A percentile compares a stretch with the other conserved stretches of the same genome.
Evolutionary conservation across 2,113 vertebrate genomes (phyloP).

Genomic region (Poeciliopsis turrubarensis): DNA sequence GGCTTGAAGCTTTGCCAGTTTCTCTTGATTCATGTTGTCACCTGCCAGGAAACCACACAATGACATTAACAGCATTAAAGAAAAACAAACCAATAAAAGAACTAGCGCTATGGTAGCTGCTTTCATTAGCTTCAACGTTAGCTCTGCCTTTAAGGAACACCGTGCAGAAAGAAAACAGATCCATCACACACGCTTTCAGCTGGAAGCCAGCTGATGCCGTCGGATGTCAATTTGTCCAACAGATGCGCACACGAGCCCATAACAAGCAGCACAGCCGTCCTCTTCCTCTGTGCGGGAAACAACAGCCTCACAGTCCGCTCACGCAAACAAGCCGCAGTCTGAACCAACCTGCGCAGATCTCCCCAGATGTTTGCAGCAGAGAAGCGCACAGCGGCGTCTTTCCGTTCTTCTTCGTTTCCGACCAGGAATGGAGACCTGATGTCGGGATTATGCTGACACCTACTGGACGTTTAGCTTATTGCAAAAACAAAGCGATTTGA

Average conservation of each 20-base stretch:
- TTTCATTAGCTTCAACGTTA: background rate
- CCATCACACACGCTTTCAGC: background rate
- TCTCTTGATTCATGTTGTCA: constrained; percentile 93
- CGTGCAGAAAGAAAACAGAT: background rate
- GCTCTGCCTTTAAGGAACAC: background rate
- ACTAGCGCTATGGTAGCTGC: background rate
- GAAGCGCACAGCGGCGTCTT: constrained; percentile 68
- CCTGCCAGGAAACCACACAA: background rate
- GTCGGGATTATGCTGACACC: constrained; percentile 25
- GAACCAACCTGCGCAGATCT: constrained; percentile 58
- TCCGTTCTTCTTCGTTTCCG: constrained; percentile 30
- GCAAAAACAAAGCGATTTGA: constrained; percentile 13
- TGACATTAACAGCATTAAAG: background rate
- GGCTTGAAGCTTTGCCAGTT: constrained; percentile 96
- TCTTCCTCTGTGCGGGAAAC: constrained; percentile 1
- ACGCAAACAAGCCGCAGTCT: background rate
- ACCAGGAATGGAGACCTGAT: background rate
- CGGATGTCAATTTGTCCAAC: constrained; percentile 1
- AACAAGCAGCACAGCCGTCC: constrained; percentile 24
- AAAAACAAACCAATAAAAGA: too few relatives aligned
- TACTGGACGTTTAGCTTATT: background rate
- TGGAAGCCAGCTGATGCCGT: background rate
- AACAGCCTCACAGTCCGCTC: background rate
- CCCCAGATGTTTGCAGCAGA: constrained; percentile 65
- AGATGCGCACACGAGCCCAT: constrained; percentile 51